A percentile compares a stretch with the other conserved stretches of the same genome.
Evolutionary conservation across 2,888 invertebrate species (phyloP).

Genomic region (Stenodema calcarata): DNA sequence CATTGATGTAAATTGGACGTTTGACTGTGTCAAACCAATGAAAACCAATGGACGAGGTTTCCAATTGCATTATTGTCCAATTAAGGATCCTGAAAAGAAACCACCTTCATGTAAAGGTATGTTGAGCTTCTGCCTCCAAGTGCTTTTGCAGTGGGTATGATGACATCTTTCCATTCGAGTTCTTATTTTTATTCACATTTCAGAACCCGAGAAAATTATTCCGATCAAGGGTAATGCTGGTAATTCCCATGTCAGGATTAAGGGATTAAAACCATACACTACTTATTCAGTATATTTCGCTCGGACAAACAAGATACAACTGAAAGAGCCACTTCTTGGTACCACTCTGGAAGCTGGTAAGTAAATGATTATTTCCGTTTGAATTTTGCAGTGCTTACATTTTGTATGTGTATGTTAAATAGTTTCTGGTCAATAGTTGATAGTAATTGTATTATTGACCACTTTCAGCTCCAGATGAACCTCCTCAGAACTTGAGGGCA

Average conservation of each 20-base stretch:
- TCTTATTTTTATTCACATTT: not conserved
- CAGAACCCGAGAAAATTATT: conserved; percentile 47
- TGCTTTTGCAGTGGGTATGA: not conserved
- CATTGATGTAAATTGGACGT: conserved; percentile 76
- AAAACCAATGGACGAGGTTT: conserved; percentile 65
- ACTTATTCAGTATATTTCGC: conserved; percentile 75
- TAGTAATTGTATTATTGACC: not conserved
- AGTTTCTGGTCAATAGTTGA: not conserved
- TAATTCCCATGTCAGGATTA: conserved; percentile 65
- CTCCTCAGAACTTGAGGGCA: conserved; percentile 68
- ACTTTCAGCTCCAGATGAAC: conserved; percentile 62
- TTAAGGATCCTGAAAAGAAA: conserved; percentile 64
- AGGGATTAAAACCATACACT: conserved; percentile 74
- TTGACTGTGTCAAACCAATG: conserved; percentile 74
- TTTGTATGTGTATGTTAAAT: not conserved
- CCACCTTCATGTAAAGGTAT: conserved; percentile 65
- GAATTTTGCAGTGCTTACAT: not conserved
- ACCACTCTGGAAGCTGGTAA: conserved; percentile 71
- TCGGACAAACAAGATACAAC: conserved; percentile 64
- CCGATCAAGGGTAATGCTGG: conserved; percentile 50
- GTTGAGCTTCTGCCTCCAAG: conserved; percentile 13
- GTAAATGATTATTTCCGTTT: not conserved
- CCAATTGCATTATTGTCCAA: conserved; percentile 66
- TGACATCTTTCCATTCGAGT: not conserved
- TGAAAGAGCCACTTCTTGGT: conserved; percentile 69